Conservation (phyloP, 2,888 invertebrate genomes). For the Ethmia dodecea region DNA sequence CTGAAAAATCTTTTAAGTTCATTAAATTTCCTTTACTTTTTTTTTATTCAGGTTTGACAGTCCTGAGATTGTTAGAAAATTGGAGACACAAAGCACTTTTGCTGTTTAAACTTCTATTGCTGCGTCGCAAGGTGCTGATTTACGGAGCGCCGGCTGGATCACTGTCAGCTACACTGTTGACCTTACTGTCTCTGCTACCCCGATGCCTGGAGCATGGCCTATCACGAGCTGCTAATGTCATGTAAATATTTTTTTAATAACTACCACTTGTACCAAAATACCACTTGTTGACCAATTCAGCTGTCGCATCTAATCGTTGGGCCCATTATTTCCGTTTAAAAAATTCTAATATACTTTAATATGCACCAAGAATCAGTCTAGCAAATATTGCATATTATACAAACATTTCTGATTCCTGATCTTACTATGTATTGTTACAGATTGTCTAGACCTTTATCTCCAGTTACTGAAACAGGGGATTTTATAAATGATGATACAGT, state of each 20-base stretch:
- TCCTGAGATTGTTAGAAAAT: constrained; percentile 86
- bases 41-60: constrained; percentile 91
- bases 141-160: constrained; percentile 95
- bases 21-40: too few relatives aligned
- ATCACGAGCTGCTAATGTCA: constrained; percentile 88
- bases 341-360: too few relatives aligned
- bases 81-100: constrained; percentile 96
- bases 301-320: too few relatives aligned
- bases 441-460: constrained; percentile 61
- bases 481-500: constrained; percentile 33
- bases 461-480: constrained; percentile 34
- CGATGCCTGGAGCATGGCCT: constrained; percentile 92
- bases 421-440: constrained; percentile 37
- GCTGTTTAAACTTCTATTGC: constrained; percentile 92
- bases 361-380: too few relatives aligned
- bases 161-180: constrained; percentile 90
- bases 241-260: too few relatives aligned
- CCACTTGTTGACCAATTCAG: too few relatives aligned
- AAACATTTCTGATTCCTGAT: too few relatives aligned
- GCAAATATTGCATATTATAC: too few relatives aligned
- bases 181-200: constrained; percentile 93
- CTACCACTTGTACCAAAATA: too few relatives aligned
- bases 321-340: too few relatives aligned
- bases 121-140: constrained; percentile 93
- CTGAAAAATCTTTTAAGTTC: too few relatives aligned